Base-by-base conservation (phyloP, 2,113 vertebrate genomes). In the Taurulus bubalis region DNA sequence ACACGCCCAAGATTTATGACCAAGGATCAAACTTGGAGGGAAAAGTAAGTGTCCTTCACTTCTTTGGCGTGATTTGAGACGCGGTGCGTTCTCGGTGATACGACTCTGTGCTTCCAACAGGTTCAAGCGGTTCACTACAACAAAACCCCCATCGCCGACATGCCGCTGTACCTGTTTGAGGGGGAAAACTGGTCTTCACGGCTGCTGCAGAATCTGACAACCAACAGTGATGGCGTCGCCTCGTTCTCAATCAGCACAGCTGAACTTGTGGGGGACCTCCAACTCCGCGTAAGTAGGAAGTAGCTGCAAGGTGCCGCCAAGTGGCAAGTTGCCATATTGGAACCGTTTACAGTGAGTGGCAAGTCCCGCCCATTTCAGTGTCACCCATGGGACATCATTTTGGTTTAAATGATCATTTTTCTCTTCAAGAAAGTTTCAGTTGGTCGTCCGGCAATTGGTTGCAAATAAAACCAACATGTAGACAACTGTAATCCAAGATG, bases 141-240 rank as follows among this genome's bases (percentile, higher is more conserved):
- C 1, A 15, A 88, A 7, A 82, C 63, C 8, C 89, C 89, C 15
- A 79, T 94, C 6, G 32, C 76, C 3, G 22, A 85, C 71, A 86
- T 70, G 80, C 2, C 3, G 0, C 20, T 94, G 10, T 87, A 91
- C 69, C 59, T 95, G 47, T 84, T 87, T 12, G 60, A 84, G 67
- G 85, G 89, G 3, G 2, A 40, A 4, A 8, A 0, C n/a, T n/a
- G n/a, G n/a, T n/a, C n/a, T n/a, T n/a, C n/a, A 0, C 90, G 91
- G 90, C 26, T 4, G 8, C 22, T 89, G 0, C 47, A 83, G 30
- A 94, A 94, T 30, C 80, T 94, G n/a, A 95, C 93, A 5, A 94
- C 94, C 3, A 68, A 94, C 72, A 28, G 1, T 1, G 26, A 90
- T 0, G 95, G 95, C 16, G 6, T 92, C 0, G 93, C 92, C 7